Evolutionary conservation across 2,797 vertebrate species (phyloP), one percentile per base, ranked within the genome.

Genomic region (Argyrosomus regius): DNA sequence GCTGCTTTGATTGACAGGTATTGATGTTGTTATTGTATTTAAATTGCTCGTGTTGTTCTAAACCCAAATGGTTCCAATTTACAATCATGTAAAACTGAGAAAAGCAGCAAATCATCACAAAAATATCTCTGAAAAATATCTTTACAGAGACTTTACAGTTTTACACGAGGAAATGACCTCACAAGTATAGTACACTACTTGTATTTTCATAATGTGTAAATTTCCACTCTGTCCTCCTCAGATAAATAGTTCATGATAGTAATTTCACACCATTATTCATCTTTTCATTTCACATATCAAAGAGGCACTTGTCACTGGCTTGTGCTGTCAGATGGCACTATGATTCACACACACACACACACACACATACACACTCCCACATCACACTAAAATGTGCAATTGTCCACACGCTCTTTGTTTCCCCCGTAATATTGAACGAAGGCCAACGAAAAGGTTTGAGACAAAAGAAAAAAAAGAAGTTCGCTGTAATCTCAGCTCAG

Each of bases 301-400:
- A 64, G 63, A 89, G 62, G 13, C 71, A 65, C 68, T 88, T 78
- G 72, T 83, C n/a, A 49, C 43, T 57, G 72, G 48, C 57, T 56
- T 68, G 39, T 78, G 85, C 80, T 81, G 81, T 92, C 90, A 93
- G 89, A 93, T 92, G 93, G 89, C 82, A 53, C 53, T 2, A 18
- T 91, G 89, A 93, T 83, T 91, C 91, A 91, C 86, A 76, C 77
- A 72, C 80, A 49, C 74, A 73, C 66, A 43, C 67, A 43, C 62
- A 69, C 46, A 35, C 57, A 53, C 80, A 71, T 68, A 48, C 75
- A 79, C 70, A 64, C 86, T 54, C 84, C 67, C 88, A 90, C 90
- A 77, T 82, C 81, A 48, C 86, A 86, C 81, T 63, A 5, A 81
- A 64, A 70, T 57, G 58, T 70, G 57, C 65, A 70, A 88, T 78